Evolutionary conservation across 2,888 invertebrate species (phyloP).

Genomic region (Sinodicranocentrus sp.): DNA sequence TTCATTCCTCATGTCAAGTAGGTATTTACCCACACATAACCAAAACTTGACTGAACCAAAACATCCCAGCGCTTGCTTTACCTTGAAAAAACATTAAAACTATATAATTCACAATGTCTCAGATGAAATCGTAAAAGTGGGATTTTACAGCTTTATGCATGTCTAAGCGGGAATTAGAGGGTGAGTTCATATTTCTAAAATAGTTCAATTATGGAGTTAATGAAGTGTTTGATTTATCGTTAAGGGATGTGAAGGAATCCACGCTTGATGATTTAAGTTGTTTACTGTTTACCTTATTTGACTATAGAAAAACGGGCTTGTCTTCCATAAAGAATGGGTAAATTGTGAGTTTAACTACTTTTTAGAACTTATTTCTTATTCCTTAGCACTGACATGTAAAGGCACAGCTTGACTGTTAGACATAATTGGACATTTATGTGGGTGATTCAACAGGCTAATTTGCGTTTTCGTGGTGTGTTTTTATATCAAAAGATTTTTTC

Average conservation of each 20-base stretch:
- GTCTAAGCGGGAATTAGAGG: background rate
- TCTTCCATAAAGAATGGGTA: conserved; percentile 28
- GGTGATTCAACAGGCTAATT: conserved; percentile 63
- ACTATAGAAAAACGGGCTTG: conserved; percentile 60
- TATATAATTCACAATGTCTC: conserved; percentile 68
- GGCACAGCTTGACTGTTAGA: conserved; percentile 61
- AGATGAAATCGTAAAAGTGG: conserved; percentile 19
- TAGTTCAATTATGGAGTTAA: conserved; percentile 71
- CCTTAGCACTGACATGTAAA: conserved; percentile 48
- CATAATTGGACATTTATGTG: conserved; percentile 68
- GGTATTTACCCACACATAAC: conserved; percentile 61
- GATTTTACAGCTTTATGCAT: background rate
- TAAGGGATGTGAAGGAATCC: conserved; percentile 60
- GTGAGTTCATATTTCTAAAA: conserved; percentile 41
- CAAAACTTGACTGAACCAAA: conserved; percentile 21
- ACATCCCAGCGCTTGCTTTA: conserved; percentile 46
- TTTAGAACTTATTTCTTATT: conserved; percentile 36
- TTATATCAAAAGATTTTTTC: conserved; percentile 4
- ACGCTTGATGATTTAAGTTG: conserved; percentile 65
- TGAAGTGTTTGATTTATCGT: conserved; percentile 70
- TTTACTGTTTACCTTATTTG: conserved; percentile 72
- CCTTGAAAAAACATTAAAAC: conserved; percentile 66
- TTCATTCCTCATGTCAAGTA: conserved; percentile 67
- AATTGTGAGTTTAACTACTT: conserved; percentile 37
- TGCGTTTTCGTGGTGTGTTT: conserved; percentile 38